Evolutionary conservation across 1,140 invertebrate species (phyloP).

Genomic region (Anoplophora glabripennis): DNA sequence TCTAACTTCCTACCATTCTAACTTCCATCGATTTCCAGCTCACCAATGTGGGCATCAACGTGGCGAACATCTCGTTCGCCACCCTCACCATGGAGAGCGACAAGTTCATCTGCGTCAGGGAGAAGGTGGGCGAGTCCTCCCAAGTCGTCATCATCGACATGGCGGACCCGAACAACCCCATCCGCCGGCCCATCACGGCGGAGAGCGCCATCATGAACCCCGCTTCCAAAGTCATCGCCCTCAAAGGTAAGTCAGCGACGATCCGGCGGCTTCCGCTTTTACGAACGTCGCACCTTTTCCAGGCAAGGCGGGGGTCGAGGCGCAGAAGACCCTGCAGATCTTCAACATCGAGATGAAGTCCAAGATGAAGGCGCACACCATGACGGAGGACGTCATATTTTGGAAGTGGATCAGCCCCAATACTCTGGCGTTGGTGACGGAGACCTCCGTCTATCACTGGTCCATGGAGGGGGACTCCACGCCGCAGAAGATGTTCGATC

Average conservation of each 20-base stretch:
- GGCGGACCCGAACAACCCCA: constrained; percentile 93
- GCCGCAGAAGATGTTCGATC: constrained; percentile 97
- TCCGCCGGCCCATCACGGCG: constrained; percentile 95
- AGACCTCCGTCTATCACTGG: constrained; percentile 97
- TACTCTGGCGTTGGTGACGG: constrained; percentile 96
- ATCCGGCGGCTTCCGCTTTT: not conserved
- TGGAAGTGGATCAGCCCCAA: constrained; percentile 99
- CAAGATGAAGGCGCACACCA: constrained; percentile 98
- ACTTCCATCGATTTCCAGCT: too few relatives aligned
- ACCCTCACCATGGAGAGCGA: constrained; percentile 99
- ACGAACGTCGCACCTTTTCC: not conserved
- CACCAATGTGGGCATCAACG: constrained; percentile 97
- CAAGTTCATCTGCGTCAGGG: constrained; percentile 99
- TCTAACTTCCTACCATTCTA: too few relatives aligned
- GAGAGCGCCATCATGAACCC: constrained; percentile 99
- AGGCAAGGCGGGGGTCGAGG: constrained; percentile 65
- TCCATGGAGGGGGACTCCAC: constrained; percentile 98
- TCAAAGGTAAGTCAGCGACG: constrained; percentile 73
- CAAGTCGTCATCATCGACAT: constrained; percentile 98
- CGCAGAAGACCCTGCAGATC: constrained; percentile 97
- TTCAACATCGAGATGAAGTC: constrained; percentile 99
- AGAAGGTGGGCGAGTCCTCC: constrained; percentile 96
- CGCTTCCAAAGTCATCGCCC: constrained; percentile 92
- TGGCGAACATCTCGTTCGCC: constrained; percentile 96
- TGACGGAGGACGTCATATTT: constrained; percentile 98